These are phyloP conservation scores for Graptemys geographica DNA, from an alignment of 2,797 vertebrate genomes.

Conservation along the genomic window DNA sequence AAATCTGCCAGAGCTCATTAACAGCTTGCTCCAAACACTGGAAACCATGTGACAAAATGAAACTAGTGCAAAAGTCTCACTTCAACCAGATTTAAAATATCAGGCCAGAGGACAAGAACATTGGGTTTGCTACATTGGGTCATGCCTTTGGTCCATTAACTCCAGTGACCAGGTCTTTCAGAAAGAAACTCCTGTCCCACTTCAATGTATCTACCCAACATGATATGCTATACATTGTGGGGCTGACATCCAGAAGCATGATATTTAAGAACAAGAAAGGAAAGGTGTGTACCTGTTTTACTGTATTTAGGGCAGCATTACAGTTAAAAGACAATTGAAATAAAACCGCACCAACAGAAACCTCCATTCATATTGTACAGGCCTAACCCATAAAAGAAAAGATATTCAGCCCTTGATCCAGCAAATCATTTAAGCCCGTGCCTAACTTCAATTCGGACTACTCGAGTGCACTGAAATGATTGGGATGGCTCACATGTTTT, in stretches of 20 bases:
- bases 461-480: not conserved
- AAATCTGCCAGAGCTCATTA: conserved; percentile 76
- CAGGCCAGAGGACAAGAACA: conserved; percentile 71
- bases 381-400: not conserved
- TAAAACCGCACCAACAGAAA: not conserved
- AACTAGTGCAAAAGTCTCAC: conserved; percentile 54
- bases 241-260: conserved; percentile 48
- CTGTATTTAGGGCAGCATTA: not conserved
- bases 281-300: conserved; percentile 63
- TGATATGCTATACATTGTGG: not conserved
- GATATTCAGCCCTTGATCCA: not conserved
- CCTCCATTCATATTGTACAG: not conserved
- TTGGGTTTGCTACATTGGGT: conserved; percentile 66
- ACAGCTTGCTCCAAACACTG: conserved; percentile 66
- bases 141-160: conserved; percentile 76
- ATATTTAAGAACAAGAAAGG: conserved; percentile 32
- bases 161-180: conserved; percentile 67
- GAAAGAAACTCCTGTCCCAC: conserved; percentile 59
- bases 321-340: not conserved
- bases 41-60: conserved; percentile 73
- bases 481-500: not conserved
- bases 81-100: conserved; percentile 67
- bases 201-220: conserved; percentile 40
- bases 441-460: not conserved
- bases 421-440: not conserved